Evolutionary conservation across 2,797 vertebrate genomes (phyloP), one percentile per base, ranked within the genome.

Genomic region (Sebastes steindachneri): DNA sequence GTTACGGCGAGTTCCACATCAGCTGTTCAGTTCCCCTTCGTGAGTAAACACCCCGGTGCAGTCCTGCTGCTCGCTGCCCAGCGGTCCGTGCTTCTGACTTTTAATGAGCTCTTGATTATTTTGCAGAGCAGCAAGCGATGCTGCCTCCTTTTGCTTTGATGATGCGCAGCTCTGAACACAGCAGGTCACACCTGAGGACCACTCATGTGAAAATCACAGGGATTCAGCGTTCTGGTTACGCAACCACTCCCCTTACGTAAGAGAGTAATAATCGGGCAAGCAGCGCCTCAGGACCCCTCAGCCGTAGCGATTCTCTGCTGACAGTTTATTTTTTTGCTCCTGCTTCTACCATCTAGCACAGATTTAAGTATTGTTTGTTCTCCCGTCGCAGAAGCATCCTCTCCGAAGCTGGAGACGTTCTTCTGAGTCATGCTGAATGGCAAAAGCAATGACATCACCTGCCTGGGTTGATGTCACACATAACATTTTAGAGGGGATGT

Each of bases 241-340:
- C 79, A 94, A 94, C 80, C 23, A 4, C 84, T 51, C 67, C 23
- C 35, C 75, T 94, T 93, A 91, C 62, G 51, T 93, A 93, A 94
- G 83, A 66, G 70, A 60, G 70, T 83, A 82, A 90, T 83, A 82
- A 90, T 87, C 62, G 72, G 83, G 91, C 86, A 51, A 73, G 87
- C 79, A 54, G 67, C 14, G 88, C 89, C 87, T 80, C 73, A 74
- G 85, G 89, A 87, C 80, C 78, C 58, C 79, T 75, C 67, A 26
- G 72, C 60, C 14, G 17, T 73, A 65, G 58, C 10, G 1, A 75
- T 58, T 51, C 72, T 77, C 58, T 79, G 78, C 79, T 78, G 79
- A 79, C 37, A 35, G 11, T 4, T 65, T 68, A 28, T 69, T 65
- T 78, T 73, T 59, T 60, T 45, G 21, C 2, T 15, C 17, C 7